Conservation (phyloP, 2,113 vertebrate genomes). For the Tetrao urogallus region DNA sequence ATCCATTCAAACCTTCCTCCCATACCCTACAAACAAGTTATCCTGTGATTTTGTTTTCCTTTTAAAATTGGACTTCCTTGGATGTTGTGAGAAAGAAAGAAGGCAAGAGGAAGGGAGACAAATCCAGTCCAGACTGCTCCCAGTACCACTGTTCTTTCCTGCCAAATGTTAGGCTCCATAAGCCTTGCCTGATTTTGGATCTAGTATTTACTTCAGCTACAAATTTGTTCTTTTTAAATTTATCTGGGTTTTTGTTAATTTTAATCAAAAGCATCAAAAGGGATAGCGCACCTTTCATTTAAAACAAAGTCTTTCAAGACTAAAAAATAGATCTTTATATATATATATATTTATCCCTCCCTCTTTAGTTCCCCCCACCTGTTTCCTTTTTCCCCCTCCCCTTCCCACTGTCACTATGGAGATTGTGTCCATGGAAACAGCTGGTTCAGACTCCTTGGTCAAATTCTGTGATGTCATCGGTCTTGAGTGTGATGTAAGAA, state of each 20-base stretch:
- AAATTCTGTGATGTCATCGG: slow-evolving; percentile 78
- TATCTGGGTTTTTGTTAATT: slow-evolving; percentile 69
- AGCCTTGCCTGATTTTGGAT: slow-evolving; percentile 55
- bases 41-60: neutral
- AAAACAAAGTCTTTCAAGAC: slow-evolving; percentile 87
- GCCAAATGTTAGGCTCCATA: slow-evolving; percentile 39
- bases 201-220: slow-evolving; percentile 59
- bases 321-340: slow-evolving; percentile 88
- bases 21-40: neutral
- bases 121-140: neutral
- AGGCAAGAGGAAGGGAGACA: slow-evolving; percentile 22
- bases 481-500: slow-evolving; percentile 80
- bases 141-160: slow-evolving; percentile 14
- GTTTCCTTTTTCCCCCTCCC: slow-evolving; percentile 74
- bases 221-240: slow-evolving; percentile 67
- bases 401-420: slow-evolving; percentile 84
- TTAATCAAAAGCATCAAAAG: slow-evolving; percentile 80
- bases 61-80: slow-evolving; percentile 28
- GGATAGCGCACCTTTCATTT: slow-evolving; percentile 88
- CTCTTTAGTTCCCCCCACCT: slow-evolving; percentile 76
- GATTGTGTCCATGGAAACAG: slow-evolving; percentile 86
- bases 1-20: neutral
- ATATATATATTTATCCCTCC: slow-evolving; percentile 85
- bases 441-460: slow-evolving; percentile 81
- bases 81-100: slow-evolving; percentile 40